These are phyloP conservation scores for Lissocephala sabroskyi DNA, from an alignment of 2,888 invertebrate species.

Conservation along the genomic window DNA sequence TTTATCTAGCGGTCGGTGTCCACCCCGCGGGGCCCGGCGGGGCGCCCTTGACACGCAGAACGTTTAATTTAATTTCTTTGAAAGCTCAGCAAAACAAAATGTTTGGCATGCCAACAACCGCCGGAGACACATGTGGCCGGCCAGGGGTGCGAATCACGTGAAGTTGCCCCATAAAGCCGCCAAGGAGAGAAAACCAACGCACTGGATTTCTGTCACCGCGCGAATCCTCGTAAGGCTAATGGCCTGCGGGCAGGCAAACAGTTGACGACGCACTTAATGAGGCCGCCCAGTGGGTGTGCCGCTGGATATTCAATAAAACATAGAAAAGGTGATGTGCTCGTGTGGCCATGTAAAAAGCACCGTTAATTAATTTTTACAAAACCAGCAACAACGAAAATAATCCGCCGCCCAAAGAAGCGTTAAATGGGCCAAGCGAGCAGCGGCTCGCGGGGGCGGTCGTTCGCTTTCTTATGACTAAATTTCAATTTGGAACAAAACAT, in stretches of 20 bases:
- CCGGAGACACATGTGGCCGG: constrained; percentile 37
- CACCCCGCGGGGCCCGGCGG: constrained; percentile 15
- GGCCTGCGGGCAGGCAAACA: constrained; percentile 60
- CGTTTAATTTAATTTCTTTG: constrained; percentile 67
- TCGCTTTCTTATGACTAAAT: constrained; percentile 54
- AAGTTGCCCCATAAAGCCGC: constrained; percentile 23
- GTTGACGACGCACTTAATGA: constrained; percentile 47
- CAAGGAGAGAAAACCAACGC: no score
- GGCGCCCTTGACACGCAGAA: constrained; percentile 54
- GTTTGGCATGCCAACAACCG: constrained; percentile 37
- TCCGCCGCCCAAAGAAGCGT: constrained; percentile 36
- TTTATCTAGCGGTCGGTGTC: constrained; percentile 57
- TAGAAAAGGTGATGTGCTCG: constrained; percentile 51
- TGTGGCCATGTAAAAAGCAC: constrained; percentile 47
- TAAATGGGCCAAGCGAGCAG: constrained; percentile 30
- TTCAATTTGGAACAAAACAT: constrained; percentile 43
- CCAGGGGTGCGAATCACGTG: constrained; percentile 40
- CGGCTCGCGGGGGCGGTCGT: constrained; percentile 6
- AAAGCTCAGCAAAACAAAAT: constrained; percentile 59
- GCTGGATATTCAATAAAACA: constrained; percentile 57
- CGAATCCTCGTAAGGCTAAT: constrained; percentile 47
- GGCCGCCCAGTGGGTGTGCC: constrained; percentile 10
- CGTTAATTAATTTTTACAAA: constrained; percentile 51
- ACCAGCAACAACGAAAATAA: constrained; percentile 6
- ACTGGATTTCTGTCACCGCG: no score